Percentiles rank a stretch among this genome's conserved stretches.
Conservation (phyloP, 2,888 invertebrate genomes). For the Lochmaea crataegi region DNA sequence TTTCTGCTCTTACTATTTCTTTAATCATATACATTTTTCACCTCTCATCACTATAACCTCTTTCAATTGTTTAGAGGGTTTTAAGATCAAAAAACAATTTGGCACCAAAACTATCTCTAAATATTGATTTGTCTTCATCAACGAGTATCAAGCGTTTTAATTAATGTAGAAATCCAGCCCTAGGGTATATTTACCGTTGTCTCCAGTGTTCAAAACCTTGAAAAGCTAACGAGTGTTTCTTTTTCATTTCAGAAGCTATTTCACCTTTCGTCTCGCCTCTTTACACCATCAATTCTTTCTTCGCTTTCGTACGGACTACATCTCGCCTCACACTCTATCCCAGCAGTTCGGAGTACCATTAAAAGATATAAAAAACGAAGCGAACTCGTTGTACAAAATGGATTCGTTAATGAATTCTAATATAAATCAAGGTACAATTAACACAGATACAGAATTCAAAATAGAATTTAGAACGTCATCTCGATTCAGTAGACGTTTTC, state of each 20-base stretch:
- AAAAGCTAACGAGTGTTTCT: not conserved
- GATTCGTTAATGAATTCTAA: constrained; percentile 59
- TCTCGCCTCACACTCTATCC: constrained; percentile 74
- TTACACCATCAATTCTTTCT: constrained; percentile 82
- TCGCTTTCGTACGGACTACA: constrained; percentile 77
- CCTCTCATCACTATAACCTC: no score
- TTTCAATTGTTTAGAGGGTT: no score
- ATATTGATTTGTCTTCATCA: no score
- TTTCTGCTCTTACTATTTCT: no score
- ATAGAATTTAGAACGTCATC: constrained; percentile 60
- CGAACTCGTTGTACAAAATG: constrained; percentile 63
- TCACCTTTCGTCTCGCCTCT: constrained; percentile 81
- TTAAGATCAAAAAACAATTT: no score
- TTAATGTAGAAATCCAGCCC: no score
- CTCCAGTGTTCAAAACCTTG: no score
- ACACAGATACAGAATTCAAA: constrained; percentile 62
- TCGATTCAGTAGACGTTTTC: constrained; percentile 35
- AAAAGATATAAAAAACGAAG: constrained; percentile 66
- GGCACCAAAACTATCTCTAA: no score
- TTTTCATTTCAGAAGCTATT: constrained; percentile 71
- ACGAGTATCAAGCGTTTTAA: no score
- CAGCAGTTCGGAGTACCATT: constrained; percentile 71
- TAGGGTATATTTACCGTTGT: no score
- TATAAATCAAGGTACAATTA: constrained; percentile 52
- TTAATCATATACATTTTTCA: no score